Percentiles rank a stretch among this genome's conserved stretches.
These are phyloP conservation scores for Hippoglossus stenolepis DNA, from an alignment of 2,113 vertebrate species.

Conservation along the genomic window DNA sequence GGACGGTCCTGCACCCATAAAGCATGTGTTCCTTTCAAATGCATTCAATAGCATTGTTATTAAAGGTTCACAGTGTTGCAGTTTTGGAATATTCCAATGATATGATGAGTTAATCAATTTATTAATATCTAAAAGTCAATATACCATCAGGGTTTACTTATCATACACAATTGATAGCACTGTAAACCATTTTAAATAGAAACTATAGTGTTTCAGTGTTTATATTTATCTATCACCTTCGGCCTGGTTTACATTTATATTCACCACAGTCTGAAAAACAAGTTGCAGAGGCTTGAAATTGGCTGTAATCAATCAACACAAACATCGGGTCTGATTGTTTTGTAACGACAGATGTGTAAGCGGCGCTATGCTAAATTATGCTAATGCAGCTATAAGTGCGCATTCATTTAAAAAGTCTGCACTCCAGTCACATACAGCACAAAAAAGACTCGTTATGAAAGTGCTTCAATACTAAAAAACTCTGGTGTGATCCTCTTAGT, in stretches of 20 bases:
- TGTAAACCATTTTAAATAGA: neutral
- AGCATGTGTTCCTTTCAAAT: constrained; percentile 3
- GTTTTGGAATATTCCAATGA: neutral
- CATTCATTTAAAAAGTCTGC: constrained; percentile 1
- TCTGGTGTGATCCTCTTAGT: neutral
- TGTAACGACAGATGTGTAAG: neutral
- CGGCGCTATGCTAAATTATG: neutral
- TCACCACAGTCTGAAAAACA: neutral
- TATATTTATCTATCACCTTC: neutral
- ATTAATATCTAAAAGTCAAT: neutral
- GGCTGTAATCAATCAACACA: constrained; percentile 1
- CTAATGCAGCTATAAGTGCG: neutral
- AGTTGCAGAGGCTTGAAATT: neutral
- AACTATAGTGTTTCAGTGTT: neutral
- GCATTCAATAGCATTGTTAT: neutral
- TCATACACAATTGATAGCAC: neutral
- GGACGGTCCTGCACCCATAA: neutral
- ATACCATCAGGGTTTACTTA: neutral
- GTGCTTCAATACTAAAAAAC: neutral
- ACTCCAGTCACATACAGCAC: neutral
- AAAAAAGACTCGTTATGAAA: neutral
- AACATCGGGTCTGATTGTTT: neutral
- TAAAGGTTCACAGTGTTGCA: neutral
- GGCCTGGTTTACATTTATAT: neutral
- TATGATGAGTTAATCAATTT: neutral